phyloP scores from a whole-genome alignment of 2,888 invertebrate species.

The Cactoblastis cactorum region DNA sequence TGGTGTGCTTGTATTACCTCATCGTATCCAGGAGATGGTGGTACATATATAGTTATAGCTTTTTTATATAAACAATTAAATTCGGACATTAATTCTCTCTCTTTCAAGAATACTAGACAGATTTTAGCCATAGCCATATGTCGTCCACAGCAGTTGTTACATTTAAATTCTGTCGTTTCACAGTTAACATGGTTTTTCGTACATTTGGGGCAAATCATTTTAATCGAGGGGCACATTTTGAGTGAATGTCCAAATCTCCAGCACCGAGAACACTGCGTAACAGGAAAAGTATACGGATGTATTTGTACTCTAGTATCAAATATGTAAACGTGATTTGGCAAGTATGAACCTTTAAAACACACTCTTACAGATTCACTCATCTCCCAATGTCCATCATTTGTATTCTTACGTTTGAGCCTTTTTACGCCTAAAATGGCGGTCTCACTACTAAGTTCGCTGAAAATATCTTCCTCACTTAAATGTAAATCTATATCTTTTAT shows the following conservation, averaged over 20 bases:
- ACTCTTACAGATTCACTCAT: background rate
- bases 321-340: background rate
- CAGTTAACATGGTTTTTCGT: constrained; percentile 10
- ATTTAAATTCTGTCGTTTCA: constrained; percentile 16
- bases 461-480: background rate
- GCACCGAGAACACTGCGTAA: background rate
- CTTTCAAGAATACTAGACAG: constrained; percentile 23
- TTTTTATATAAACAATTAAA: constrained; percentile 23
- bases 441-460: background rate
- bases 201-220: constrained; percentile 8
- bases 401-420: background rate
- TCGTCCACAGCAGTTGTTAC: constrained; percentile 20
- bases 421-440: background rate
- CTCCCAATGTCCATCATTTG: background rate
- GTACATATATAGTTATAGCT: constrained; percentile 15
- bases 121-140: constrained; percentile 21
- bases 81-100: constrained; percentile 24
- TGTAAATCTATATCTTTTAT: background rate
- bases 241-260: background rate
- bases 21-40: background rate
- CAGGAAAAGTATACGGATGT: background rate
- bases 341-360: background rate
- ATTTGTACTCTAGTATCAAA: background rate
- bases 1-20: background rate
- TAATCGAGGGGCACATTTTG: background rate